phyloP scores from a whole-genome alignment of 2,888 invertebrate genomes.

The Aphrophora alni region DNA sequence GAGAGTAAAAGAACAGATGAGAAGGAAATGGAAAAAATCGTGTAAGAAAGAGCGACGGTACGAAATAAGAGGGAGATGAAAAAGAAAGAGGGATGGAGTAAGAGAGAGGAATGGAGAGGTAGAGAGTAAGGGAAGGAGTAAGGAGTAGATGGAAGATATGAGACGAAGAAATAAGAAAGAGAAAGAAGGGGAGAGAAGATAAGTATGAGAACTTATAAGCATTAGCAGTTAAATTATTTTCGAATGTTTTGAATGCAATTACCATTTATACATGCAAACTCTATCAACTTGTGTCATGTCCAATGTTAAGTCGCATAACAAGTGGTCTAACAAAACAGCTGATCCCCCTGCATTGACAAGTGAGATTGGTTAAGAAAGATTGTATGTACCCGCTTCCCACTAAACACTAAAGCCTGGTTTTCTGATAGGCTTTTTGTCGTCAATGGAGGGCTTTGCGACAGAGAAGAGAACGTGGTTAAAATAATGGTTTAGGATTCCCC shows the following conservation, averaged over 20 bases:
- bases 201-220: too few relatives aligned
- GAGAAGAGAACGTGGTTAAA: not conserved
- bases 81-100: too few relatives aligned
- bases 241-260: not conserved
- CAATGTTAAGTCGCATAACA: not conserved
- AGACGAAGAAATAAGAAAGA: too few relatives aligned
- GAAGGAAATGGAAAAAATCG: too few relatives aligned
- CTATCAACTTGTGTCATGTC: not conserved
- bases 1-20: too few relatives aligned
- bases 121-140: too few relatives aligned
- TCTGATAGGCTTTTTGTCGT: constrained; percentile 9
- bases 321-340: not conserved
- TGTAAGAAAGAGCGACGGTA: too few relatives aligned
- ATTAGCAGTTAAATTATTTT: too few relatives aligned
- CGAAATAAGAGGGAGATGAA: too few relatives aligned
- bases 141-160: too few relatives aligned
- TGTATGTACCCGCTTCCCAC: not conserved
- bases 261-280: not conserved
- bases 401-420: not conserved
- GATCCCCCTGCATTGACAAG: not conserved
- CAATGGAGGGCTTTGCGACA: not conserved
- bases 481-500: not conserved
- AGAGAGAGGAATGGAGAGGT: too few relatives aligned
- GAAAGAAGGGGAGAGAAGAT: too few relatives aligned
- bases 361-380: not conserved